Conservation (phyloP, 2,113 vertebrate genomes). For the Mesembrinibis cayennensis region DNA sequence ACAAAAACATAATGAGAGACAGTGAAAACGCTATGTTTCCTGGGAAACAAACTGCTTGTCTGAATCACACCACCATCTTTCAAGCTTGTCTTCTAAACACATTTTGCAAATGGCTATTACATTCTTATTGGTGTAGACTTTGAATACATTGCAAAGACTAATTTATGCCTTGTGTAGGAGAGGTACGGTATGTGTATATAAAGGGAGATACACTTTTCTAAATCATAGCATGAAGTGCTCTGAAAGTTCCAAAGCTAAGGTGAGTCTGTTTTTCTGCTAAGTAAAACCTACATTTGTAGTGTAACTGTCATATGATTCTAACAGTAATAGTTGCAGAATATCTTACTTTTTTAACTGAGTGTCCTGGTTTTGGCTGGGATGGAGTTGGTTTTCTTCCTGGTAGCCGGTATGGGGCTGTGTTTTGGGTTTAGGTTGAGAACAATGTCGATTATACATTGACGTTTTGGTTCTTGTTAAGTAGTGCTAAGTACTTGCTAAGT, state of each 20-base stretch:
- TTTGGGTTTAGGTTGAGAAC: too few relatives aligned
- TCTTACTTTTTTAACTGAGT: conserved; percentile 59
- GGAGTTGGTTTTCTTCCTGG: too few relatives aligned
- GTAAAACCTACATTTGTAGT: not conserved
- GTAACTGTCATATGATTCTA: conserved; percentile 19
- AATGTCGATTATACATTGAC: too few relatives aligned
- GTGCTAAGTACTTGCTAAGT: too few relatives aligned
- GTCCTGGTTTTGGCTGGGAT: too few relatives aligned
- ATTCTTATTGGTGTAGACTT: not conserved
- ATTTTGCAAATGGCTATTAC: not conserved
- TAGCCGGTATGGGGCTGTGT: too few relatives aligned
- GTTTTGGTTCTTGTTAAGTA: too few relatives aligned
- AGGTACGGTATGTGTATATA: not conserved
- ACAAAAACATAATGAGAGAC: not conserved
- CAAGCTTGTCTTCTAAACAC: not conserved
- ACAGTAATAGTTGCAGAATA: conserved; percentile 45
- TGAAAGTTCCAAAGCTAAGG: not conserved
- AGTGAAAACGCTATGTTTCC: not conserved
- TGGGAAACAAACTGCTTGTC: not conserved
- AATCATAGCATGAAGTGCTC: not conserved
- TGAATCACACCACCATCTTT: not conserved
- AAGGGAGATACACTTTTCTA: not conserved
- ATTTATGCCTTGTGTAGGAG: not conserved
- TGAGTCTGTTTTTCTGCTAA: not conserved
- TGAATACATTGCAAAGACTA: not conserved